phyloP scores from a whole-genome alignment of 1,140 invertebrate species.

The Branchinecta lynchi region DNA sequence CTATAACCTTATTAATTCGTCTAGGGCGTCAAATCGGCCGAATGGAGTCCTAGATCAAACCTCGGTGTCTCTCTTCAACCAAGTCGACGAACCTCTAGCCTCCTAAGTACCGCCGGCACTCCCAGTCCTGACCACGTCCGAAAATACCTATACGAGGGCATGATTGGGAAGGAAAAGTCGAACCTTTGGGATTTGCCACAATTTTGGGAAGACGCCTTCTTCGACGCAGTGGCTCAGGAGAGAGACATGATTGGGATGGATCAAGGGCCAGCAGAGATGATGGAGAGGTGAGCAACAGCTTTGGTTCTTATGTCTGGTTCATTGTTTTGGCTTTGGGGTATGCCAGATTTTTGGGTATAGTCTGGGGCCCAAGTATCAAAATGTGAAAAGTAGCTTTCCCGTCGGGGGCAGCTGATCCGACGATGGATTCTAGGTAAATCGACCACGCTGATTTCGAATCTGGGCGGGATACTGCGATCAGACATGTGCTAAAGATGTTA shows the following conservation, averaged over 20 bases:
- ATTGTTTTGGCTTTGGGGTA: constrained; percentile 7
- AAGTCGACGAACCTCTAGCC: not conserved
- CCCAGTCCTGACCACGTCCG: constrained; percentile 68
- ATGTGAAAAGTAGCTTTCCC: too few relatives aligned
- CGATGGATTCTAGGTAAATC: too few relatives aligned
- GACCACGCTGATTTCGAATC: too few relatives aligned
- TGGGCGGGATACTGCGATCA: too few relatives aligned
- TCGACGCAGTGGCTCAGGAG: constrained; percentile 97
- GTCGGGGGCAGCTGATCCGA: too few relatives aligned
- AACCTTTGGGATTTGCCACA: constrained; percentile 98
- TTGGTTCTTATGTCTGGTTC: constrained; percentile 11
- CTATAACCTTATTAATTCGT: not conserved
- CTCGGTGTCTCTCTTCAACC: not conserved
- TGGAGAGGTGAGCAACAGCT: constrained; percentile 56
- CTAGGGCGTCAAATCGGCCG: not conserved
- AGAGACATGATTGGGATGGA: constrained; percentile 99
- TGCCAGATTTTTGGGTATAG: too few relatives aligned
- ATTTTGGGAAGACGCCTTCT: constrained; percentile 98
- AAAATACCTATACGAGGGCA: constrained; percentile 78
- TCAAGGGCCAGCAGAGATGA: constrained; percentile 96
- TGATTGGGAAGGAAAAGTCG: constrained; percentile 53
- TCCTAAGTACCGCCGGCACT: constrained; percentile 53
- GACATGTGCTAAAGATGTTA: too few relatives aligned
- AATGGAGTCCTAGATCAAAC: not conserved
- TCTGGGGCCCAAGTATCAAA: too few relatives aligned